These are phyloP conservation scores for Metacarcinus magister DNA, from an alignment of 2,888 invertebrate genomes.

Conservation along the genomic window DNA sequence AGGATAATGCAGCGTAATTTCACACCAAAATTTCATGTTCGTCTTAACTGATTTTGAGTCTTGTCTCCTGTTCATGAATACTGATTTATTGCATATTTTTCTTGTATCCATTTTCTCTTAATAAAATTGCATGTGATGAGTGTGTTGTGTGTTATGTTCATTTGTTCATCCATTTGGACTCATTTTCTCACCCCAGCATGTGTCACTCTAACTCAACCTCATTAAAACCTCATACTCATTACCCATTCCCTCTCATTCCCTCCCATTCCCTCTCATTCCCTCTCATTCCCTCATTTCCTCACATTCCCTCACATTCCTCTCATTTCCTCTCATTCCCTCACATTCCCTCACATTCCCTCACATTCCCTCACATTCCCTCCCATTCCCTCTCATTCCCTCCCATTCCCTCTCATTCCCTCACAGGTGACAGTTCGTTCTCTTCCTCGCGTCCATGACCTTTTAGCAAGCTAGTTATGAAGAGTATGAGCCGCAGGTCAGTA, in stretches of 20 bases:
- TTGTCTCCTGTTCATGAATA: too few relatives aligned
- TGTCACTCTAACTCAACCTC: neutral
- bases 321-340: neutral
- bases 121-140: too few relatives aligned
- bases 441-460: neutral
- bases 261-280: neutral
- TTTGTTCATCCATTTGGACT: too few relatives aligned
- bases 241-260: neutral
- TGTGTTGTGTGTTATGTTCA: too few relatives aligned
- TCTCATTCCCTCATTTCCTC: neutral
- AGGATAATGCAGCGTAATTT: too few relatives aligned
- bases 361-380: neutral
- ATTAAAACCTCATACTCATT: neutral
- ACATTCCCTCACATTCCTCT: neutral
- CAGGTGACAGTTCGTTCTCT: neutral
- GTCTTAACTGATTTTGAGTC: too few relatives aligned
- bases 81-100: too few relatives aligned
- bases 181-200: too few relatives aligned
- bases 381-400: neutral
- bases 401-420: neutral
- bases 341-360: neutral
- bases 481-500: neutral
- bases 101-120: too few relatives aligned
- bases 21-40: too few relatives aligned
- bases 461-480: neutral